Evolutionary conservation across 64 coral and sea anemone species (phyloP).

Genomic region (Montipora efflorescens): DNA sequence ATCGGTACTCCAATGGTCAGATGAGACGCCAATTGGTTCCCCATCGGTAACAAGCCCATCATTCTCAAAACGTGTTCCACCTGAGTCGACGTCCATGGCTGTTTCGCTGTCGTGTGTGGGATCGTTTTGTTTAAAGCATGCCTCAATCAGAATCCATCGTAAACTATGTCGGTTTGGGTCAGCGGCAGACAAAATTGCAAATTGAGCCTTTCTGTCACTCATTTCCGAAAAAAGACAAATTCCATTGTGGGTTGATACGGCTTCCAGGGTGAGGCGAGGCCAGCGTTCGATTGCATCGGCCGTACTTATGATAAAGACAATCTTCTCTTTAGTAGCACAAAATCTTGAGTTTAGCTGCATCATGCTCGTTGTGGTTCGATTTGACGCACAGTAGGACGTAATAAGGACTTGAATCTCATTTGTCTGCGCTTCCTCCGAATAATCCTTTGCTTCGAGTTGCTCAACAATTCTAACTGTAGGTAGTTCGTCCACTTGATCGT

Average conservation of each 20-base stretch:
- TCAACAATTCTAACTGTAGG: background rate
- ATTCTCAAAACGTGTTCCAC: no score
- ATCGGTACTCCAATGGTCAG: no score
- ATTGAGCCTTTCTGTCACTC: slow-evolving; percentile 2
- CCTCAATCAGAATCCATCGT: slow-evolving; percentile 49
- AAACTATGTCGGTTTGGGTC: slow-evolving; percentile 42
- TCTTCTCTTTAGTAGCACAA: background rate
- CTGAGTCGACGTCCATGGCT: no score
- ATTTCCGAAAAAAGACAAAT: slow-evolving; percentile 39
- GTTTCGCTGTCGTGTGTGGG: background rate
- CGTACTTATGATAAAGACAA: slow-evolving; percentile 24
- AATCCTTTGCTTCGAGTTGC: background rate
- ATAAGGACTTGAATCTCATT: background rate
- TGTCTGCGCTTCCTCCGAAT: background rate
- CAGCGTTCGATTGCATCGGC: slow-evolving; percentile 14
- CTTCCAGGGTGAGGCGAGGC: background rate
- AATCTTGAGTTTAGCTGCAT: background rate
- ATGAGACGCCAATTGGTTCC: no score
- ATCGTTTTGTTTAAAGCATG: slow-evolving; percentile 11
- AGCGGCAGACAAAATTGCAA: slow-evolving; percentile 36
- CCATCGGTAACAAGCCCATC: no score
- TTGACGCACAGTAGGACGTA: background rate
- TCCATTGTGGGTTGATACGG: slow-evolving; percentile 5
- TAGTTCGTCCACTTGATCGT: background rate
- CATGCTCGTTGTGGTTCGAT: background rate